Percentiles rank a stretch among this genome's conserved stretches.
These are phyloP conservation scores for Prosapia bicincta DNA, from an alignment of 2,888 invertebrate genomes.

Conservation along the genomic window DNA sequence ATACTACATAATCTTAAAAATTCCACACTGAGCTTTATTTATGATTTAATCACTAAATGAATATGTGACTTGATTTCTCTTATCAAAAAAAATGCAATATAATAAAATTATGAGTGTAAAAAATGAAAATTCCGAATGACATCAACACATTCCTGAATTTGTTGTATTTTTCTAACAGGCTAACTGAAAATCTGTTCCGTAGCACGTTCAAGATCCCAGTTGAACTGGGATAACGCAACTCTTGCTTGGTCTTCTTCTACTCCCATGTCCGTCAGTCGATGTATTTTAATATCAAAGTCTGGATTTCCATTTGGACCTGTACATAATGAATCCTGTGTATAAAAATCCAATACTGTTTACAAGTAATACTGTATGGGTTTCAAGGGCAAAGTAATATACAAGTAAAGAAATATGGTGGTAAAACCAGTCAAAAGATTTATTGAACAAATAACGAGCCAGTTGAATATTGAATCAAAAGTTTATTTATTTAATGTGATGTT, in stretches of 20 bases:
- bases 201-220: constrained; percentile 91
- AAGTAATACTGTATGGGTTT: background rate
- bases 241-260: constrained; percentile 85
- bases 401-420: background rate
- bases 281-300: constrained; percentile 85
- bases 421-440: background rate
- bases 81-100: background rate
- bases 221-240: constrained; percentile 85
- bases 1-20: no score
- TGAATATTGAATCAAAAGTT: no score
- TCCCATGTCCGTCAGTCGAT: constrained; percentile 90
- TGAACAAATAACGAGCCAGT: constrained; percentile 23
- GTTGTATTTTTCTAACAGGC: constrained; percentile 42
- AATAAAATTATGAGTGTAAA: background rate
- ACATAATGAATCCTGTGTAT: no score
- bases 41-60: no score
- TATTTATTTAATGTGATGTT: no score
- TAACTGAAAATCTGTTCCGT: constrained; percentile 86
- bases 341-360: no score
- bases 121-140: background rate
- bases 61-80: background rate
- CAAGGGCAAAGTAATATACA: constrained; percentile 34
- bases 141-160: background rate
- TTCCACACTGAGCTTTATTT: no score
- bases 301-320: constrained; percentile 67